Conservation (phyloP, 2,888 invertebrate species). For the Cataglyphis albicans region DNA sequence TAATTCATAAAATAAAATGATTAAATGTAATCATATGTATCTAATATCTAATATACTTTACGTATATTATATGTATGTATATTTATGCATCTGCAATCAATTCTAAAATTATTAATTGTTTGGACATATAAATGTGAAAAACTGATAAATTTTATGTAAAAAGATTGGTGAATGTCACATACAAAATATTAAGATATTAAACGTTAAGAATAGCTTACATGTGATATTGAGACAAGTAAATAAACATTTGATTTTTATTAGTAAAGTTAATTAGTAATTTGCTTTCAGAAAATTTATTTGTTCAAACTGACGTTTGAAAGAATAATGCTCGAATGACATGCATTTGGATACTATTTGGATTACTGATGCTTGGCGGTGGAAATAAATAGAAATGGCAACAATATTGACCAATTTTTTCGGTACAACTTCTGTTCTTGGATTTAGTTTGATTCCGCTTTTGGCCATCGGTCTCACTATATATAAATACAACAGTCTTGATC, state of each 20-base stretch:
- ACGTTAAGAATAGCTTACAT: not conserved
- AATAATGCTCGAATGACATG: constrained; percentile 60
- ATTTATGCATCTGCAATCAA: not conserved
- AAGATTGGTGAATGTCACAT: not conserved
- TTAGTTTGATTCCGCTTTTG: constrained; percentile 93
- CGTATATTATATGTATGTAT: not conserved
- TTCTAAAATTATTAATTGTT: not conserved
- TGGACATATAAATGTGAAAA: not conserved
- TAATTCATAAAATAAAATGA: not conserved
- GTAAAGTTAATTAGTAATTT: not conserved
- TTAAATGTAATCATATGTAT: not conserved
- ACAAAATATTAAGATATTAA: not conserved
- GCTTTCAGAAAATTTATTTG: not conserved
- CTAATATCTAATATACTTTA: not conserved
- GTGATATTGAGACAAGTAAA: not conserved
- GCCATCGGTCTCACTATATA: constrained; percentile 90
- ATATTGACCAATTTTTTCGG: constrained; percentile 85
- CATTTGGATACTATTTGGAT: constrained; percentile 37
- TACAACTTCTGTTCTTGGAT: constrained; percentile 88
- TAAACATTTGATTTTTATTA: not conserved
- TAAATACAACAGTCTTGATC: constrained; percentile 93
- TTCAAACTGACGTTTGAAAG: not conserved
- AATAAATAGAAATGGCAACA: constrained; percentile 85
- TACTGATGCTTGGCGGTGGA: constrained; percentile 53
- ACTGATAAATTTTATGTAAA: not conserved